Conservation (phyloP, 2,113 vertebrate species). For the Sylvietta virens region DNA sequence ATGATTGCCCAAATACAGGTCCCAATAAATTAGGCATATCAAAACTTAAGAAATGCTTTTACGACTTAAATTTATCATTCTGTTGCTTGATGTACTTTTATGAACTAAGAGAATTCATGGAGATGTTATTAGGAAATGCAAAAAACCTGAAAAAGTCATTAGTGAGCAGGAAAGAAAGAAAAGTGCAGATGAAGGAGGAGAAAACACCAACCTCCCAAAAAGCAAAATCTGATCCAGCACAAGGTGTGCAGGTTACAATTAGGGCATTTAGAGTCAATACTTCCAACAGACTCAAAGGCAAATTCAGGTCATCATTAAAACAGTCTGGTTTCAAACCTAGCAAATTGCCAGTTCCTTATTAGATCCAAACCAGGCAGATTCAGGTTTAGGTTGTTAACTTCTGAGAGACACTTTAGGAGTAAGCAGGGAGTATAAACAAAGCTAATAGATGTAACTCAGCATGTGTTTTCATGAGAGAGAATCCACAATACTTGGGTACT, state of each 20-base stretch:
- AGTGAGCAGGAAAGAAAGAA: neutral
- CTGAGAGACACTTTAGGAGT: neutral
- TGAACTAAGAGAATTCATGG: neutral
- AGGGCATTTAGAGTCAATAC: neutral
- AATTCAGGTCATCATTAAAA: neutral
- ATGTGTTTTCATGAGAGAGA: neutral
- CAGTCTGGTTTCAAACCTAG: neutral
- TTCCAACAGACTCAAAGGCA: neutral
- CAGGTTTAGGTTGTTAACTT: neutral
- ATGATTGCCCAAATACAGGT: neutral
- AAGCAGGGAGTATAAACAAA: neutral
- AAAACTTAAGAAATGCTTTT: neutral
- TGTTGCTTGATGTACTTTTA: neutral
- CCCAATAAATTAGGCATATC: neutral
- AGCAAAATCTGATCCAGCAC: constrained; percentile 35
- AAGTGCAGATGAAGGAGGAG: neutral
- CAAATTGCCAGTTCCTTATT: neutral
- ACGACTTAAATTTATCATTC: neutral
- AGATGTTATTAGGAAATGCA: neutral
- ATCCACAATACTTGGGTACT: neutral
- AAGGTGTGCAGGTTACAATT: neutral
- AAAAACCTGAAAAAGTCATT: neutral
- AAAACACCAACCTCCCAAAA: neutral
- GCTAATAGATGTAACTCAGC: neutral
- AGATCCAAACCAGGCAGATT: neutral